Evolutionary conservation across 2,113 vertebrate genomes (phyloP), one percentile per base, ranked within the genome.

Genomic region (Psettodes erumei): DNA sequence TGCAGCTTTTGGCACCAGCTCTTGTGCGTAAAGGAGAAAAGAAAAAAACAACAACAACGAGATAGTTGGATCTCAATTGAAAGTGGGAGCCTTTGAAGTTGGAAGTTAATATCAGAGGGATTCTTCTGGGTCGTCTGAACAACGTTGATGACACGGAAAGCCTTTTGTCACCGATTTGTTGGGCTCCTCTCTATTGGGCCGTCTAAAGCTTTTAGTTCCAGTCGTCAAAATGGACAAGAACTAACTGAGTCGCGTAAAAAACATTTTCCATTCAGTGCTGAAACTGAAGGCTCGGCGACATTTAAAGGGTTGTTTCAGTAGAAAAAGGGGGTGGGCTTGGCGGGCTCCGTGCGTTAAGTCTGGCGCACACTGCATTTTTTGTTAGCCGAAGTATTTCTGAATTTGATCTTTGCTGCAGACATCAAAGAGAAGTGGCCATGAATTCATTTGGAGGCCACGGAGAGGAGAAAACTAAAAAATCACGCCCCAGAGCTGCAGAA

Each of bases 131-230:
- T 98, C 83, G 96, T 96, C 96, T 95, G 95, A 98, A 98, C 96
- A 95, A 98, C 96, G 95, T 93, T 95, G 96, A 95, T 96, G 96
- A 98, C 96, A 98, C 93, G 96, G 95, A 97, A 96, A 97, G 96
- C 92, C 95, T 95, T 95, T 97, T 98, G 96, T 98, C 93, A 94
- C 94, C 94, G 94, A 96, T 96, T 96, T 96, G 95, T 96, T 95
- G 94, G 95, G 95, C 94, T 95, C 93, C 93, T 95, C 94, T 96
- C 95, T 95, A 94, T 96, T 95, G 90, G 96, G 95, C 93, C 92
- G 86, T 92, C 88, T 88, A 85, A 84, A 88, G 85, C 84, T 92
- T 92, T 93, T 90, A 90, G 88, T 91, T 90, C 93, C 94, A 94
- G 94, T 91, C 94, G 88, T 95, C 96, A 95, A 96, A 95, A 94